Base-by-base conservation (phyloP, 2,888 invertebrate genomes). In the Ennomos fuscantarius region DNA sequence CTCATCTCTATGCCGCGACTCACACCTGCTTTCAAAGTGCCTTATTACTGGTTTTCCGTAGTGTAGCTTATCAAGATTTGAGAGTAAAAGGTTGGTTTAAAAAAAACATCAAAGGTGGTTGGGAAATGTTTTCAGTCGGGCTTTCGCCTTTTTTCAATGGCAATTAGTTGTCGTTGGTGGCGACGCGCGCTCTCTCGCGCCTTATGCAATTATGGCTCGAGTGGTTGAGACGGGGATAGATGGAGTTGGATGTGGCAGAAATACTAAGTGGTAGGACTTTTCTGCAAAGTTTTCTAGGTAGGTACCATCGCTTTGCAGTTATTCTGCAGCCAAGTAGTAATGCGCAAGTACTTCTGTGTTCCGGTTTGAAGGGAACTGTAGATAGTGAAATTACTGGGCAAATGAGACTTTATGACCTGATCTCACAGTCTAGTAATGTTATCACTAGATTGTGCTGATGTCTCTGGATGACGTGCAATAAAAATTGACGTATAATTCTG, bases 131-230 rank as follows among this genome's bases (percentile, higher is more conserved):
- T 89, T 87, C 86, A 87, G 87, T 80, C 84, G 87, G 88, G 82
- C 74, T 92, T 90, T 92, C 93, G 89, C 93, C 93, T 93, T 93
- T 93, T 91, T 91, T 92, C 86, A 93, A 93, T 93, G 92, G 93
- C 93, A 93, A 93, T 93, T 93, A 93, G 92, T 92, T 86, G 84
- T 86, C 86, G 86, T 84, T 86, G 81, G 81, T 76, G 78, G 76
- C 74, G 79, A 73, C 81, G 86, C 79, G 79, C 76, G 82, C 84
- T 79, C 77, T 86, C 77, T 86, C 83, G 79, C 83, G 86, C 87
- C 86, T 88, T 88, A 77, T 85, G 85, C 85, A 87, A 87, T 90
- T 89, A 90, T 89, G 78, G 75, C 62, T 74, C 68, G 80, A 83
- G 87, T 82, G 83, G 84, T 80, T 78, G 65, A 50, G 56, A 11